Base-by-base conservation (phyloP, 2,888 invertebrate species). In the Leptothorax acervorum region DNA sequence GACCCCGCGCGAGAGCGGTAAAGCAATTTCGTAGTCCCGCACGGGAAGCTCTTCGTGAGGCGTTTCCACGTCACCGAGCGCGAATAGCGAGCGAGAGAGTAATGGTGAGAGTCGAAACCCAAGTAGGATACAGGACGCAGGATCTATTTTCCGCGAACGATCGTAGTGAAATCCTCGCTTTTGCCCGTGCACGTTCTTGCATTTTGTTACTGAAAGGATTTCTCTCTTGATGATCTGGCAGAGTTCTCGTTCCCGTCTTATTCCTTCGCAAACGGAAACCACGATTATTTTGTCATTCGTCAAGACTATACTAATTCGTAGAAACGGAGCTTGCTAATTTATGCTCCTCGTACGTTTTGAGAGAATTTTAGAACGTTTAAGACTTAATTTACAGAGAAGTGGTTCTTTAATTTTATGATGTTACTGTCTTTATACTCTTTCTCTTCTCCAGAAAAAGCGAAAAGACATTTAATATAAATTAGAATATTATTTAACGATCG, bases 1-100 rank as follows among this genome's bases (percentile, higher is more conserved):
- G 91, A 88, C 74, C 87, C 55, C 87, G 86, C 86, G 84, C 76
- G 84, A 83, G 90, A 85, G 82, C 62, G 86, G 90, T 90, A 89
- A 90, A 91, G 90, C 90, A 90, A 90, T 90, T 90, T 90, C 82
- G 91, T 86, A 86, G 90, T 85, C 82, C 82, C 86, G 84, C 75
- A 57, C 48, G 82, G 85, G 45, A 73, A n/a, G 73, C 74, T 82
- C 82, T 85, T 79, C 85, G 85, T 76, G 89, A 76, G 84, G 63
- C 84, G 84, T 82, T 91, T 86, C 91, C 85, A 84, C 88, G 85
- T 91, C 90, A 88, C 85, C 70, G 86, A 84, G 74, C 83, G 82
- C 88, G 86, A 89, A 88, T 86, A 78, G 84, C 65, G 74, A 82
- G 35, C 81, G 63, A 70, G 75, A 68, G 90, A 84, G 79, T 90